Evolutionary conservation across 1,140 invertebrate genomes (phyloP).

Genomic region (Campoletis sonorensis): DNA sequence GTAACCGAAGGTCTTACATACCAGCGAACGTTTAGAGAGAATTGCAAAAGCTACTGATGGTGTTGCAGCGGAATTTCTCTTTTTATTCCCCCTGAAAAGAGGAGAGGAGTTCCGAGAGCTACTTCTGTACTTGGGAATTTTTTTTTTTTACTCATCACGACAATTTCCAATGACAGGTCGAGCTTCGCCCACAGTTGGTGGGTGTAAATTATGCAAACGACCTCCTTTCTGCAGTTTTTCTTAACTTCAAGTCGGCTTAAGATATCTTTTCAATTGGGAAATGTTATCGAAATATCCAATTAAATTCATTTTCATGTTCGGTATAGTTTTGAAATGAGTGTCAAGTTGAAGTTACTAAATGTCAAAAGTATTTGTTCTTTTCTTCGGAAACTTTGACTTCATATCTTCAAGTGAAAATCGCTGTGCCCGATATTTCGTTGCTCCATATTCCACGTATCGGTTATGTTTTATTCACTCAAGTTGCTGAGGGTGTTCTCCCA

Average conservation of each 20-base stretch:
- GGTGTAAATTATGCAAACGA: conserved; percentile 16
- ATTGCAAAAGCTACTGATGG: conserved; percentile 11
- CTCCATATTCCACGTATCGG: conserved; percentile 28
- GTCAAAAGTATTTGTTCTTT: background rate
- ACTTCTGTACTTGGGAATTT: background rate
- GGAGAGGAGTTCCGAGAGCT: background rate
- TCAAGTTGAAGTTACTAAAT: background rate
- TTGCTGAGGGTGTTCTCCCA: conserved; percentile 28
- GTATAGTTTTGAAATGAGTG: background rate
- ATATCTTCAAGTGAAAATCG: background rate
- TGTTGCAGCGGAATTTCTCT: background rate
- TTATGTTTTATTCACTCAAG: background rate
- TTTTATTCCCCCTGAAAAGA: background rate
- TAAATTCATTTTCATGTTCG: no score
- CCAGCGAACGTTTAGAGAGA: conserved; percentile 14
- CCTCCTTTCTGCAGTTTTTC: background rate
- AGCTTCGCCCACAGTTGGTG: conserved; percentile 3
- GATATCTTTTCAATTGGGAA: background rate
- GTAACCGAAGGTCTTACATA: background rate
- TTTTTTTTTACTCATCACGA: background rate
- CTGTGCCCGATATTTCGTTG: background rate
- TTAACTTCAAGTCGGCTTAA: background rate
- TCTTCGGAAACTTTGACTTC: background rate
- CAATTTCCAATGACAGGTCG: background rate
- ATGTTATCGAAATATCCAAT: no score